These are phyloP conservation scores for Sarcoramphus papa DNA, from an alignment of 2,797 vertebrate genomes.

Conservation along the genomic window DNA sequence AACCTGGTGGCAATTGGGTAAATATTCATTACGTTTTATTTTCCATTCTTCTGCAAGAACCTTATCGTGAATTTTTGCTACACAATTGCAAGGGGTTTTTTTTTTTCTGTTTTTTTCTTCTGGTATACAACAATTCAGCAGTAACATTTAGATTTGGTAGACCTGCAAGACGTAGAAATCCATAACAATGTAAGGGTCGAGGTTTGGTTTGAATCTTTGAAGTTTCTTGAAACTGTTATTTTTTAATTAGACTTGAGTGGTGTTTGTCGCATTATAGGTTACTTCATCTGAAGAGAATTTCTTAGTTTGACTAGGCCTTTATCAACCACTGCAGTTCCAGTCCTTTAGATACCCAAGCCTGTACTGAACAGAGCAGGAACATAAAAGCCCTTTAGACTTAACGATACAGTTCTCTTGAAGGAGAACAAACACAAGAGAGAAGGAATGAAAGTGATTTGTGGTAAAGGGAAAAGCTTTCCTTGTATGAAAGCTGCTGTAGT, in stretches of 20 bases:
- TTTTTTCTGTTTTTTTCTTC: neutral
- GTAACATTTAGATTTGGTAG: neutral
- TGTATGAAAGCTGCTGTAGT: neutral
- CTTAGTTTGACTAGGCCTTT: neutral
- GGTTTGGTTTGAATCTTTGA: neutral
- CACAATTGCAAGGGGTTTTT: rapidly evolving
- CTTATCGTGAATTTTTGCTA: neutral
- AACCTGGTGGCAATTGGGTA: slow-evolving; percentile 89
- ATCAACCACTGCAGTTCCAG: neutral
- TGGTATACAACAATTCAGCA: neutral
- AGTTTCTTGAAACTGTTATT: neutral
- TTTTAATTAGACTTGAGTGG: neutral
- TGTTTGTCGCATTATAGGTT: neutral
- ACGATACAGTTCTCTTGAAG: neutral
- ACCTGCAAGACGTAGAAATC: neutral
- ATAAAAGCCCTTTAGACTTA: neutral
- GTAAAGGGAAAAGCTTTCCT: neutral
- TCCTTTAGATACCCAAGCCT: neutral
- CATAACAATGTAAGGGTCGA: neutral
- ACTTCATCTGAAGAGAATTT: neutral
- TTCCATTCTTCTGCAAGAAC: neutral
- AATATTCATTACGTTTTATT: neutral
- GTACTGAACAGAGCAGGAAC: neutral
- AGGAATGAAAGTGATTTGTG: neutral
- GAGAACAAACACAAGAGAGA: neutral